A percentile compares a stretch with the other conserved stretches of the same genome.
These are phyloP conservation scores for Andricus quercusramuli DNA, from an alignment of 2,888 invertebrate species.

Conservation along the genomic window DNA sequence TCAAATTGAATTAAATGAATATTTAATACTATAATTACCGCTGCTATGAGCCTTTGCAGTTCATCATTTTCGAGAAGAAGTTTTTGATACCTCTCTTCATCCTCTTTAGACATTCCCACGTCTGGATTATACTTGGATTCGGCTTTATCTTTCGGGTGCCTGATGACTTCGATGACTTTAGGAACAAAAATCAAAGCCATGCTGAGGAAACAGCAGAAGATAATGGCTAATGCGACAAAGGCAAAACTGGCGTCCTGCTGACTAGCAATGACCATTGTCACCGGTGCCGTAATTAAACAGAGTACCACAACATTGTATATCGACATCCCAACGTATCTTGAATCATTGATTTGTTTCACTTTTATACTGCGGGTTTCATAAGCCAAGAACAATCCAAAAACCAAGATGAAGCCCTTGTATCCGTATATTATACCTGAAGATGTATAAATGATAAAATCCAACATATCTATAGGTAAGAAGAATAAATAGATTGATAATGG, in stretches of 20 bases:
- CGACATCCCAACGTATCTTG: slow-evolving; percentile 98
- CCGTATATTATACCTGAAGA: slow-evolving; percentile 93
- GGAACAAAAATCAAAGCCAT: slow-evolving; percentile 99
- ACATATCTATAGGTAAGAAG: too few relatives aligned
- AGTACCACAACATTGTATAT: slow-evolving; percentile 99
- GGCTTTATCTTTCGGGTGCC: slow-evolving; percentile 92
- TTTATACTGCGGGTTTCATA: slow-evolving; percentile 99
- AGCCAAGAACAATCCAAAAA: slow-evolving; percentile 98
- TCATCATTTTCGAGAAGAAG: slow-evolving; percentile 97
- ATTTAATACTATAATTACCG: slow-evolving; percentile 82
- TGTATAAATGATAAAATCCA: background rate
- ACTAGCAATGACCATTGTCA: slow-evolving; percentile 97
- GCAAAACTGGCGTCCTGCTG: slow-evolving; percentile 99
- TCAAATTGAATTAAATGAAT: background rate
- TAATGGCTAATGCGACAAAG: slow-evolving; percentile 96
- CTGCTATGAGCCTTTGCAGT: slow-evolving; percentile 95
- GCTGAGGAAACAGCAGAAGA: slow-evolving; percentile 98
- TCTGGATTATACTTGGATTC: slow-evolving; percentile 94
- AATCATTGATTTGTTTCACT: slow-evolving; percentile 98
- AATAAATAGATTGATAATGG: too few relatives aligned
- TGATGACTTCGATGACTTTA: slow-evolving; percentile 96
- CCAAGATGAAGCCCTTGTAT: slow-evolving; percentile 96
- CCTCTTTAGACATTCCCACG: slow-evolving; percentile 90
- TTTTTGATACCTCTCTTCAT: slow-evolving; percentile 96
- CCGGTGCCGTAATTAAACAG: slow-evolving; percentile 98